phyloP scores from a whole-genome alignment of 2,113 vertebrate species.

The Chrysochloris asiatica region DNA sequence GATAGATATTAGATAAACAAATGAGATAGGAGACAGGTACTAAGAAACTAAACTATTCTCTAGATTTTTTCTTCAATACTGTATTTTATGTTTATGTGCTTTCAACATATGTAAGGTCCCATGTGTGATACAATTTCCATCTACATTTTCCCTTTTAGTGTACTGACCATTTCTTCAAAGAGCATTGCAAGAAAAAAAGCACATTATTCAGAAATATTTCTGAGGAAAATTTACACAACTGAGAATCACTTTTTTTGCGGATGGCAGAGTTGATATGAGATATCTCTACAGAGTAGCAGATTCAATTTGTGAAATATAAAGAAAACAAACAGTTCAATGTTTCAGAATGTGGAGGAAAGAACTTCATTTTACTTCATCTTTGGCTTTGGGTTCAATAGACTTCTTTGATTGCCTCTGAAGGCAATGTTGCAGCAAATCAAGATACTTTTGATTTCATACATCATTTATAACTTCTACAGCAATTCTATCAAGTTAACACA shows the following conservation, averaged over 20 bases:
- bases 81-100: neutral
- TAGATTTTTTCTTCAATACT: neutral
- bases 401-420: constrained; percentile 1
- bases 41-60: neutral
- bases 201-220: neutral
- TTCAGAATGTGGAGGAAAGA: constrained; percentile 5
- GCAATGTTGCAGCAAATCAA: neutral
- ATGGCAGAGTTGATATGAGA: neutral
- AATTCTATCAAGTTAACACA: neutral
- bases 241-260: neutral
- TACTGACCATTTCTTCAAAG: neutral
- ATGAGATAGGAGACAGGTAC: neutral
- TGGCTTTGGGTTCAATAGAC: neutral
- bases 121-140: neutral
- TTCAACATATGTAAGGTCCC: neutral
- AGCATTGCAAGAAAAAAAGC: neutral
- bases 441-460: neutral
- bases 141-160: neutral
- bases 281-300: neutral
- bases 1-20: neutral
- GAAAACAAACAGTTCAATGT: neutral
- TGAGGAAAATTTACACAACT: neutral
- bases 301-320: constrained; percentile 40
- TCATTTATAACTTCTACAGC: constrained; percentile 29
- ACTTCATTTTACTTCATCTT: constrained; percentile 1